These are phyloP conservation scores for Spinus pinus DNA, from an alignment of 2,797 vertebrate genomes.

Conservation along the genomic window DNA sequence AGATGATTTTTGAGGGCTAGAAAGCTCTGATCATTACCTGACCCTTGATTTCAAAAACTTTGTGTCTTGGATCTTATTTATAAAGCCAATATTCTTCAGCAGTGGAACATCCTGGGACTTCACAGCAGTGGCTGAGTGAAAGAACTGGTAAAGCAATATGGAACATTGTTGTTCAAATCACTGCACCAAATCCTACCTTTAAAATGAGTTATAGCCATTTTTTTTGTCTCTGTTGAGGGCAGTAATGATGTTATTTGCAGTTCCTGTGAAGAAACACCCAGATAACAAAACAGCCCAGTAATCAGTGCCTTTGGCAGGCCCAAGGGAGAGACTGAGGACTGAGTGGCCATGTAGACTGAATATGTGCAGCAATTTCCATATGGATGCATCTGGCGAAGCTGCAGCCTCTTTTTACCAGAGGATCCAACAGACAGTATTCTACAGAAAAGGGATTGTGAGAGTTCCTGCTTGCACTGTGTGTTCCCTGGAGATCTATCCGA, in stretches of 20 bases:
- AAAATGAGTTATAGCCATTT: accelerated
- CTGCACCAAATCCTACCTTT: background rate
- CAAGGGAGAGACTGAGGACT: background rate
- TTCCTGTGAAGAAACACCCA: background rate
- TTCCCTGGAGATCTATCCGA: background rate
- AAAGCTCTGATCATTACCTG: background rate
- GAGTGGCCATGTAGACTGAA: background rate
- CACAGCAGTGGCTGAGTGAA: background rate
- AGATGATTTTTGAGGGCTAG: background rate
- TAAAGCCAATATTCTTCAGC: background rate
- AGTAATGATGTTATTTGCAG: background rate
- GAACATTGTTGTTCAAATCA: background rate
- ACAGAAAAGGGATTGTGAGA: background rate
- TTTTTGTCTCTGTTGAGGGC: background rate
- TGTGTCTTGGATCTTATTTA: background rate
- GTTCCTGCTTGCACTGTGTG: background rate
- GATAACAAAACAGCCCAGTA: background rate
- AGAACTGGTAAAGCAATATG: background rate
- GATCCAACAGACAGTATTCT: background rate
- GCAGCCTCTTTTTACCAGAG: background rate
- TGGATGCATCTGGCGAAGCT: background rate
- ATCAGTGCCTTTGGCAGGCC: background rate
- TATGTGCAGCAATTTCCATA: background rate
- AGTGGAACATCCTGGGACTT: background rate
- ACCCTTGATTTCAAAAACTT: background rate